Base-by-base conservation (phyloP, 2,113 vertebrate genomes). In the Xyliphius kryptos region DNA sequence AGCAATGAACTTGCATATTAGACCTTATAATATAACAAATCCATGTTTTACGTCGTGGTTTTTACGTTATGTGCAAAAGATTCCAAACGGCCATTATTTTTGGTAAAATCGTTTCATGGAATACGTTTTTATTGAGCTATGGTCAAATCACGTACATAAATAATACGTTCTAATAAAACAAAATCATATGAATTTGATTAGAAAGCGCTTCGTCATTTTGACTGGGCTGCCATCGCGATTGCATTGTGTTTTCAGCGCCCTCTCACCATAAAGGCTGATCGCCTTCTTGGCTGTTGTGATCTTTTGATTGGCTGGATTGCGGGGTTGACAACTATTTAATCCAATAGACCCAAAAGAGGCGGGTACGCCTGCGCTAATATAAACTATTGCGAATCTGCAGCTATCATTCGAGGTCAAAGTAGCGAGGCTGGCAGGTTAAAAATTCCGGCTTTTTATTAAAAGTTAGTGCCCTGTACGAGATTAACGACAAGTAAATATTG, bases 271-370 rank as follows among this genome's bases (percentile, higher is more conserved):
- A 32, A n/a, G 56, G 36, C 41, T 48, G 48, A 40, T 21, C 17
- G 13, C 38, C 21, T 15, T 9, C 10, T 44, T 14, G 10, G 22
- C 21, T 32, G 15, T n/a, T 4, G 6, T 32, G 10, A 5, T 16
- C 21, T 32, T 48, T 37, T 65, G 61, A 68, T 73, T 69, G 71
- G 71, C 46, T 52, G 13, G 4, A 3, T 1, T 5, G 9, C 11
- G 32, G 41, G 52, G 50, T 21, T 17, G 66, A 49, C 46, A 47
- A 43, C 51, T n/a, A 11, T 36, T 44, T 19, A 58, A 17, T 22
- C 36, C 41, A 20, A 55, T 68, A 43, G 20, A 13, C 5, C 16
- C n/a, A 11, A 20, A 50, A 14, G 17, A 38, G 20, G 59, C 48
- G 21, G 1, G 9, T 5, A 5, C 5, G 1, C 15, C 46, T 26